Conservation (phyloP, 2,888 invertebrate species). For the Epirrhoe tristata region DNA sequence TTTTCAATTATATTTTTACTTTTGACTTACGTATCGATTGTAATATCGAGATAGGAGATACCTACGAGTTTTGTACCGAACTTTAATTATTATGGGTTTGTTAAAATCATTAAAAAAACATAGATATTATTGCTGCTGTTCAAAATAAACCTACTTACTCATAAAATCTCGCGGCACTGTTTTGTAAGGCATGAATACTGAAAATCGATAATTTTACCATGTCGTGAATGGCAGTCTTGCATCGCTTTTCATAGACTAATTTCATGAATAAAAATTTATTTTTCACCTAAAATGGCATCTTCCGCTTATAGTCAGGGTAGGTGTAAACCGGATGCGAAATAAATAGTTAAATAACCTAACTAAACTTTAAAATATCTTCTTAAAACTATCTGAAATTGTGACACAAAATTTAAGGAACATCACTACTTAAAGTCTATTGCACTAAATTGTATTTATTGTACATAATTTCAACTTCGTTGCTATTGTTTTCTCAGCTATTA, state of each 20-base stretch:
- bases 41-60: too few relatives aligned
- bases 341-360: background rate
- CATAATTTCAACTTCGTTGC: constrained; percentile 31
- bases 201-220: too few relatives aligned
- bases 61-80: too few relatives aligned
- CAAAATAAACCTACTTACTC: too few relatives aligned
- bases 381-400: background rate
- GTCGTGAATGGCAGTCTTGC: background rate
- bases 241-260: background rate
- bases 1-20: too few relatives aligned
- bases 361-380: background rate
- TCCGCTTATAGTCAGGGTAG: background rate
- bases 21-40: too few relatives aligned
- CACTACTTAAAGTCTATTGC: constrained; percentile 14
- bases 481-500: constrained; percentile 14
- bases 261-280: too few relatives aligned
- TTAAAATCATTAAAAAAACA: too few relatives aligned
- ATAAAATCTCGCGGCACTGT: too few relatives aligned
- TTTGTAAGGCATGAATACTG: too few relatives aligned
- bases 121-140: too few relatives aligned
- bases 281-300: background rate
- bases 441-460: constrained; percentile 9
- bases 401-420: background rate
- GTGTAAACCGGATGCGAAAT: background rate
- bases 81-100: too few relatives aligned